A percentile compares a stretch with the other conserved stretches of the same genome.
These are phyloP conservation scores for Scolanthus callimorphus DNA, from an alignment of 92 coral and sea anemone species.

Conservation along the genomic window DNA sequence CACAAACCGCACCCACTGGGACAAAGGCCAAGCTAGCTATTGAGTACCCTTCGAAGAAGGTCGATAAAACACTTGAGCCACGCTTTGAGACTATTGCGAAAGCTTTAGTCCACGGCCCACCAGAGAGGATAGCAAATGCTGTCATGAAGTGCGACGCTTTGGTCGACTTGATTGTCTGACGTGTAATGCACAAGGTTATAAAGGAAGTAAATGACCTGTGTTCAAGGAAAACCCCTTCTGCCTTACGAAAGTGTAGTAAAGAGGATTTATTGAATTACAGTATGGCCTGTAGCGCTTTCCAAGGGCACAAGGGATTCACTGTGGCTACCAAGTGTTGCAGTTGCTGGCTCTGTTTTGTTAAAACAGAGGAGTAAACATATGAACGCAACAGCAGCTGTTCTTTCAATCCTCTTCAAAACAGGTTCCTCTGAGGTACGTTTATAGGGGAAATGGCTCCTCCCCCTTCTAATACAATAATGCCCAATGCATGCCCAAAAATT, in stretches of 20 bases:
- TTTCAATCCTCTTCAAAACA: constrained; percentile 56
- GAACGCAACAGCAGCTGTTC: constrained; percentile 47
- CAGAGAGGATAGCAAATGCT: constrained; percentile 40
- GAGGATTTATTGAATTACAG: too few relatives aligned
- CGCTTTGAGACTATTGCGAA: constrained; percentile 39
- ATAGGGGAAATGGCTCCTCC: too few relatives aligned
- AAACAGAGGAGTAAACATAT: constrained; percentile 55
- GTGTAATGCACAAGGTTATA: constrained; percentile 16
- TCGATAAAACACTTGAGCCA: constrained; percentile 12
- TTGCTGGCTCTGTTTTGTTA: constrained; percentile 60
- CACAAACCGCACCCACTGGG: too few relatives aligned
- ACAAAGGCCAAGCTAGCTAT: constrained; percentile 8
- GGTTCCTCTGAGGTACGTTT: too few relatives aligned
- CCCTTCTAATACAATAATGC: too few relatives aligned
- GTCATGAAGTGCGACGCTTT: constrained; percentile 50
- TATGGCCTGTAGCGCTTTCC: constrained; percentile 16
- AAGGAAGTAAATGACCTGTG: constrained; percentile 49
- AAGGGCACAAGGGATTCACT: constrained; percentile 17
- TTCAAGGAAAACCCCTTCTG: constrained; percentile 36
- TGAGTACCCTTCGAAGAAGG: constrained; percentile 21
- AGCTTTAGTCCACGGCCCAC: constrained; percentile 37
- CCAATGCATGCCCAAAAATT: too few relatives aligned
- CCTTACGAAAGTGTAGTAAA: constrained; percentile 33
- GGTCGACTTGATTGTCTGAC: constrained; percentile 12
- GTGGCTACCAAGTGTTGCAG: constrained; percentile 39